Evolutionary conservation across 2,797 vertebrate genomes (phyloP).

Genomic region (Urophycis tenuis): DNA sequence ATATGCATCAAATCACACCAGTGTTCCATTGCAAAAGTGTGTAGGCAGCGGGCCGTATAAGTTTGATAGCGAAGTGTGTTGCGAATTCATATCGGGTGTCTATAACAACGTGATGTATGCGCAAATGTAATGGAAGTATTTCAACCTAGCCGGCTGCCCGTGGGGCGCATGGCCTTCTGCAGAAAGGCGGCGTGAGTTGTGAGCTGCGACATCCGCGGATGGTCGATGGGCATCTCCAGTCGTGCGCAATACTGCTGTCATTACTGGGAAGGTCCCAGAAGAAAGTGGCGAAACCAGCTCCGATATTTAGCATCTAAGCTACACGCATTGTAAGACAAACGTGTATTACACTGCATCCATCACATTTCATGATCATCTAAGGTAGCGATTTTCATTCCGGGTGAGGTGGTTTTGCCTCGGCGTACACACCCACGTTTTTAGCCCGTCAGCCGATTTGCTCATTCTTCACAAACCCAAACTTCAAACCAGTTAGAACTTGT

Average conservation of each 20-base stretch:
- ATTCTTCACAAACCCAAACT: conserved; percentile 12
- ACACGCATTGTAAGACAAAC: not conserved
- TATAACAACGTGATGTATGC: not conserved
- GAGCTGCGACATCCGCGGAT: not conserved
- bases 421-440: not conserved
- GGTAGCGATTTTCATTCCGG: not conserved
- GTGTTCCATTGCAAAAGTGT: not conserved
- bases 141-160: not conserved
- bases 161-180: not conserved
- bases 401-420: not conserved
- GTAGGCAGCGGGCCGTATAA: not conserved
- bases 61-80: not conserved
- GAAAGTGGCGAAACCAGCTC: not conserved
- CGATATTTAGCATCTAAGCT: not conserved
- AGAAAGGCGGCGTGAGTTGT: not conserved
- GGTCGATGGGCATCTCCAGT: not conserved
- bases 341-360: not conserved
- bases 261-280: not conserved
- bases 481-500: conserved; percentile 52
- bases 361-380: not conserved
- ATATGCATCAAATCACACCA: not conserved
- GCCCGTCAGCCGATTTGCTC: not conserved
- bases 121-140: not conserved
- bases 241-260: not conserved
- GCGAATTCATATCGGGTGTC: not conserved